Evolutionary conservation across 1,140 invertebrate species (phyloP), one percentile per base, ranked within the genome.

Genomic region (Sogatella furcifera): DNA sequence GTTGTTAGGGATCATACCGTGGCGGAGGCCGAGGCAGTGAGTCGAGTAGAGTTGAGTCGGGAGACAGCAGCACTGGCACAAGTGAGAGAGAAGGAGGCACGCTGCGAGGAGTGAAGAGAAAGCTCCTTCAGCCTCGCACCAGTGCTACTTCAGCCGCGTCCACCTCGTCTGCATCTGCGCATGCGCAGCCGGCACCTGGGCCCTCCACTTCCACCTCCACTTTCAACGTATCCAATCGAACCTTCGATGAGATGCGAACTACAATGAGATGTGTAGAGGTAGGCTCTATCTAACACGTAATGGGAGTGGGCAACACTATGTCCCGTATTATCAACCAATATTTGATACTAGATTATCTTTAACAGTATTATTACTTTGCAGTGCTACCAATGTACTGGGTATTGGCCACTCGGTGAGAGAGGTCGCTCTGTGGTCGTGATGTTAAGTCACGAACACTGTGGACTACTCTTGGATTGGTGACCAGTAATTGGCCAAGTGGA

Each of bases 1-100:
- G 34, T 13, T 13, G 34, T 10, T 13, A 38, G 34, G 34, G 34
- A 38, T 4, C 9, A 64, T 71, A 43, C 67, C 71, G 57, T 66
- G 71, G 65, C 68, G 72, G n/a, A n/a, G n/a, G 66, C 46, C 71
- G 69, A 70, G 69, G 70, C 57, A 64, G 66, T 31, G 60, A 64
- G 17, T 61, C 71, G 5, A 69, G 69, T 49, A 70, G 72, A 21
- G 55, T 71, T 15, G 68, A 69, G 19, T 46, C 55, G 6, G 52
- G 62, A 28, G 60, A 61, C n/a, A 56, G 55, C 42, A 63, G 52
- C 52, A 53, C 56, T n/a, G 43, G 43, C 5, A 67, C 69, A 0
- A 69, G 73, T 54, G 69, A 71, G 8, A 60, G 59, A 41, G 59
- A 55, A 11, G 59, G 52, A 28, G 19, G 31, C 15, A 46, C 31